A percentile compares a stretch with the other conserved stretches of the same genome.
Conservation (phyloP, 2,888 invertebrate genomes). For the Hypercompe scribonia region DNA sequence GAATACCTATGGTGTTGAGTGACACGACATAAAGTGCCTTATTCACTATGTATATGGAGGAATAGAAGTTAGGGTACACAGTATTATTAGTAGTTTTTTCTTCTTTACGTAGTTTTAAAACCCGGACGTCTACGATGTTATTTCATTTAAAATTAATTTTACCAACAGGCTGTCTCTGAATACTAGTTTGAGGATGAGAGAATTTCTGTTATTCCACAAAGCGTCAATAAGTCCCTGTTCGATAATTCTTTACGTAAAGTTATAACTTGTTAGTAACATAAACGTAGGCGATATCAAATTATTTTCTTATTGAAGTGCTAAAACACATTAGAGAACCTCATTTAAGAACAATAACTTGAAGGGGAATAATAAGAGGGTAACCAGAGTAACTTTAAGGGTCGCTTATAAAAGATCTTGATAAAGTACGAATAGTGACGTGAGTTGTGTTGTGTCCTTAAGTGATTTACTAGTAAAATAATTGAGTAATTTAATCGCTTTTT, state of each 20-base stretch:
- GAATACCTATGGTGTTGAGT: not conserved
- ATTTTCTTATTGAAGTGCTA: not conserved
- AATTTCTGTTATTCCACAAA: not conserved
- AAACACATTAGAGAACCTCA: not conserved
- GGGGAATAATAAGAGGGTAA: not conserved
- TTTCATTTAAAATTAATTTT: conserved; percentile 28
- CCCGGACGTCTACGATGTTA: conserved; percentile 8
- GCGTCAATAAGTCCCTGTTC: not conserved
- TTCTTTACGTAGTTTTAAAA: conserved; percentile 31
- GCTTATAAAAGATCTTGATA: too few species aligned
- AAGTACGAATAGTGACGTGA: too few species aligned
- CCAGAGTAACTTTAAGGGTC: too few species aligned
- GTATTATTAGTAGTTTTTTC: conserved; percentile 31
- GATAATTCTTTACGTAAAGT: not conserved
- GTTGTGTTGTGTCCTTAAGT: too few species aligned
- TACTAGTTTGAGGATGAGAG: not conserved
- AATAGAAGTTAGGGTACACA: conserved; percentile 23
- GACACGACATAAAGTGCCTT: not conserved
- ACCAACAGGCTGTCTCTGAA: conserved; percentile 4
- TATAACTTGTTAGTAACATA: not conserved
- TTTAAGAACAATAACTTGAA: not conserved
- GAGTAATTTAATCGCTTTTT: too few species aligned
- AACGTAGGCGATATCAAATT: not conserved
- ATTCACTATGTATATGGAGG: not conserved
- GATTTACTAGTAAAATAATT: too few species aligned